Conservation (phyloP, 2,797 vertebrate species). For the Pygocentrus nattereri region DNA sequence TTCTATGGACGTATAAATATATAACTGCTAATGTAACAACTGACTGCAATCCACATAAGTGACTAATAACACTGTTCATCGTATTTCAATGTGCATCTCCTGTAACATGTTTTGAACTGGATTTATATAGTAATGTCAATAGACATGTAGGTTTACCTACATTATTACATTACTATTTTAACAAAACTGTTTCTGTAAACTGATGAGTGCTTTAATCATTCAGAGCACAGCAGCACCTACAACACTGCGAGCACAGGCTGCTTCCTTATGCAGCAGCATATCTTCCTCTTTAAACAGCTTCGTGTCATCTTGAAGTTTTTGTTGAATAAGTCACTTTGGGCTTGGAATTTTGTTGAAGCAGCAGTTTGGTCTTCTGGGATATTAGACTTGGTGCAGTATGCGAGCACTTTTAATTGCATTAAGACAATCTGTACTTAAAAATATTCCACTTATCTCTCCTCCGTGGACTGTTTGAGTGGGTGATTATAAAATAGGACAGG, state of each 20-base stretch:
- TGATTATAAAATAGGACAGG: conserved; percentile 44
- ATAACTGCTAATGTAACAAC: no score
- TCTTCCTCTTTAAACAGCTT: conserved; percentile 42
- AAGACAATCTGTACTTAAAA: conserved; percentile 45
- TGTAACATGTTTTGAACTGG: no score
- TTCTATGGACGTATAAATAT: no score
- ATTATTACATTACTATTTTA: no score
- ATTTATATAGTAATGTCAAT: no score
- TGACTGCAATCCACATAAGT: no score
- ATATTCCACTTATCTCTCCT: conserved; percentile 51
- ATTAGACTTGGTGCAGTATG: conserved; percentile 84
- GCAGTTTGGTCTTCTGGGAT: conserved; percentile 62
- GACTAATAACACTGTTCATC: no score
- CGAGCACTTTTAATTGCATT: conserved; percentile 72
- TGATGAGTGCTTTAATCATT: no score
- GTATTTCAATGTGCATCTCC: no score
- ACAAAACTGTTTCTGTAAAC: no score
- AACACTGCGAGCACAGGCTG: conserved; percentile 9
- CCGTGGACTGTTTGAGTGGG: conserved; percentile 41
- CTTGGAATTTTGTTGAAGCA: conserved; percentile 58
- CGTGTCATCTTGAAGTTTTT: conserved; percentile 36
- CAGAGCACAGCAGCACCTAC: conserved; percentile 1
- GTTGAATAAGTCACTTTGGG: conserved; percentile 51
- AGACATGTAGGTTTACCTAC: no score
- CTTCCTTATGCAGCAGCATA: conserved; percentile 15